Evolutionary conservation across 1,140 invertebrate species (phyloP).

Genomic region (Glomeris maerens): DNA sequence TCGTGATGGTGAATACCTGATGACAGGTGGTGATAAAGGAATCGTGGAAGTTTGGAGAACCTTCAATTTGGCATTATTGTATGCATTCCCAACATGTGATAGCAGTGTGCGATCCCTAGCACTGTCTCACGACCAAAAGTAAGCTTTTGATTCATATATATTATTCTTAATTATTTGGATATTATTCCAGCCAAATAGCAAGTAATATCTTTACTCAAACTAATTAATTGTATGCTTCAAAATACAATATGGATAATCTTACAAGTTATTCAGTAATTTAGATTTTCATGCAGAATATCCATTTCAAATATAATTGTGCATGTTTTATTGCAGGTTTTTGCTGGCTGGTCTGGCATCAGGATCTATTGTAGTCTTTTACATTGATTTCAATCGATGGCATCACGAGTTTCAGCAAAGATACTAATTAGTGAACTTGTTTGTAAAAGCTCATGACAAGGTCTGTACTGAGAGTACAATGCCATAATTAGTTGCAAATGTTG

Average conservation of each 20-base stretch:
- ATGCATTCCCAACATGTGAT: constrained; percentile 93
- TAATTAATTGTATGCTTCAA: no score
- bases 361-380: constrained; percentile 95
- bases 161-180: neutral
- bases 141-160: constrained; percentile 35
- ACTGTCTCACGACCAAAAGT: constrained; percentile 95
- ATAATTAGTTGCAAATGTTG: no score
- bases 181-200: neutral
- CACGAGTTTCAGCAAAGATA: constrained; percentile 86
- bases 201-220: neutral
- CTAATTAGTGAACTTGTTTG: no score
- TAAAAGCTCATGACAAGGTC: no score
- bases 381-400: constrained; percentile 99
- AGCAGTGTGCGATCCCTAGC: constrained; percentile 81
- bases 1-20: constrained; percentile 93
- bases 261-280: constrained; percentile 6
- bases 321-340: constrained; percentile 60
- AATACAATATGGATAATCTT: no score
- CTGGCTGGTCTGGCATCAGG: constrained; percentile 92
- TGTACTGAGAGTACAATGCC: no score
- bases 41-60: constrained; percentile 97
- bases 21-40: constrained; percentile 90
- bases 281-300: constrained; percentile 3
- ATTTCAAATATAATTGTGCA: no score
- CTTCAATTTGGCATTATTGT: constrained; percentile 88